phyloP scores from a whole-genome alignment of 2,113 vertebrate genomes.

The Polyodon spathula region DNA sequence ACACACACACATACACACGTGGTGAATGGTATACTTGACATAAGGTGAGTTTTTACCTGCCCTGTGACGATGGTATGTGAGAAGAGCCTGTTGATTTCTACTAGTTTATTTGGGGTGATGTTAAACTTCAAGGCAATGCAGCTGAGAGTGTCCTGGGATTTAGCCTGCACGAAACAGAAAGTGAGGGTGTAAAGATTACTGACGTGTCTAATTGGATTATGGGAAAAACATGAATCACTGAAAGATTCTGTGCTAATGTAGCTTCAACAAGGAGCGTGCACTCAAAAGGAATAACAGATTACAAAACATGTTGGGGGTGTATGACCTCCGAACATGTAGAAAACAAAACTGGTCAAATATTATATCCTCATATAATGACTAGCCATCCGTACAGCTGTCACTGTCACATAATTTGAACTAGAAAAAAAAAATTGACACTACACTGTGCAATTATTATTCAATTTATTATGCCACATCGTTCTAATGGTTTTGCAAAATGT shows the following conservation, averaged over 20 bases:
- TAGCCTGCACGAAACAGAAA: conserved; percentile 56
- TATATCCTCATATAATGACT: too few relatives aligned
- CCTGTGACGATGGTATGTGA: conserved; percentile 82
- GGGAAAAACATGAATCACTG: neutral
- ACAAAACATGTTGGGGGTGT: neutral
- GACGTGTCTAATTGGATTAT: neutral
- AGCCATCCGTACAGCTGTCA: too few relatives aligned
- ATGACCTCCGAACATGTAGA: too few relatives aligned
- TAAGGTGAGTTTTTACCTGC: conserved; percentile 74
- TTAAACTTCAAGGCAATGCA: conserved; percentile 91
- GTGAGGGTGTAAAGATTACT: neutral
- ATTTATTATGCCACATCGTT: too few relatives aligned
- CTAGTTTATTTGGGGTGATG: conserved; percentile 88
- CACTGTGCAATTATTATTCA: too few relatives aligned
- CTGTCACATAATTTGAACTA: too few relatives aligned
- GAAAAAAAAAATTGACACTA: too few relatives aligned
- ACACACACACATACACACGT: neutral
- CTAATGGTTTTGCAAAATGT: too few relatives aligned
- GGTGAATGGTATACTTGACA: conserved; percentile 11
- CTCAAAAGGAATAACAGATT: neutral
- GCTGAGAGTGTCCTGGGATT: conserved; percentile 78
- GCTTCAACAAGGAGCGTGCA: neutral
- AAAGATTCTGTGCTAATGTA: neutral
- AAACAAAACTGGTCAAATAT: too few relatives aligned
- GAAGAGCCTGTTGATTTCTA: conserved; percentile 90